Percentiles rank a stretch among this genome's conserved stretches.
Evolutionary conservation across 2,888 invertebrate species (phyloP).

Genomic region (Caenorhabditis angaria): DNA sequence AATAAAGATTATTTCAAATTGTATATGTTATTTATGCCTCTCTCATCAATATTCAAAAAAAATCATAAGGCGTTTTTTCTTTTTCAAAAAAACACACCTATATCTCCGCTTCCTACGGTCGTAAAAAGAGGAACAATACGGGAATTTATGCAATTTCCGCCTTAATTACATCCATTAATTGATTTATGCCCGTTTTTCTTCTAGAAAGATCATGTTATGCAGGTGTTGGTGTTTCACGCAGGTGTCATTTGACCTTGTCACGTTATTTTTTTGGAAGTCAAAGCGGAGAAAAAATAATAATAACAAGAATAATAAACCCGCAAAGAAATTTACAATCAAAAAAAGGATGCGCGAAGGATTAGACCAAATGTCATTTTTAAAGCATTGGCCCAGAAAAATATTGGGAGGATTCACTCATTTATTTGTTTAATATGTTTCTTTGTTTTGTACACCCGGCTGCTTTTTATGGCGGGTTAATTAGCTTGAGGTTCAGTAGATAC

Average conservation of each 20-base stretch:
- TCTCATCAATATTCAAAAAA: not conserved
- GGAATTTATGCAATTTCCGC: no score
- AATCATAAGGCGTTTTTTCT: not conserved
- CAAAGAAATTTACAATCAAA: not conserved
- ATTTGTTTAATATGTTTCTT: constrained; percentile 1
- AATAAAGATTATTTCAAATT: no score
- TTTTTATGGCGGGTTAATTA: not conserved
- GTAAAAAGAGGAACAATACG: constrained; percentile 2
- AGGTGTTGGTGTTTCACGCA: constrained; percentile 2
- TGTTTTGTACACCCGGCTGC: not conserved
- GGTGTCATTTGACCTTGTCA: constrained; percentile 4
- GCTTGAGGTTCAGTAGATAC: not conserved
- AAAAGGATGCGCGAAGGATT: constrained; percentile 4
- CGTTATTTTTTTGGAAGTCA: not conserved
- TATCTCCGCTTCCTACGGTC: no score
- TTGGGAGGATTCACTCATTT: no score
- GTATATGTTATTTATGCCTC: no score
- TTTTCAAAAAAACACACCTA: not conserved
- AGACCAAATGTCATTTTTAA: not conserved
- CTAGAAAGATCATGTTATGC: not conserved
- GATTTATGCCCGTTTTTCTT: not conserved
- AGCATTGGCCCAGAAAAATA: constrained; percentile 1
- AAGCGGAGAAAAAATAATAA: no score
- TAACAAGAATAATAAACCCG: no score
- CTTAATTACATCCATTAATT: constrained; percentile 2